Conservation (phyloP, 2,113 vertebrate genomes). For the Chaenogobius annularis region DNA sequence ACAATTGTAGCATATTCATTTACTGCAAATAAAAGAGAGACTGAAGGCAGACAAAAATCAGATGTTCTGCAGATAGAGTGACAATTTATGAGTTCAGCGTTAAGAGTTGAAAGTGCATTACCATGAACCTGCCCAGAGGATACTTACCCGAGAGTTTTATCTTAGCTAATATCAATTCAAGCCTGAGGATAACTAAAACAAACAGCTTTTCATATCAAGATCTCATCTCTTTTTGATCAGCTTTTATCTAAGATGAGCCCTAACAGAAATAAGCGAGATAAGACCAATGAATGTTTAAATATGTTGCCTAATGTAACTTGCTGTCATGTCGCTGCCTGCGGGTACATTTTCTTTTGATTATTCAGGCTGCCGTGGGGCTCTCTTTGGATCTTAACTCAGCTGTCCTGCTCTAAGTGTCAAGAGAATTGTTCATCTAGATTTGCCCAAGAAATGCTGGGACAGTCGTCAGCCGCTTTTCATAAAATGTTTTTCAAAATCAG, state of each 20-base stretch:
- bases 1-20: conserved; percentile 42
- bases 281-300: conserved; percentile 41
- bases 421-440: too few relatives aligned
- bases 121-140: conserved; percentile 13
- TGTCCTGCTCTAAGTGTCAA: too few relatives aligned
- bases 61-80: neutral
- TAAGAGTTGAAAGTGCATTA: too few relatives aligned
- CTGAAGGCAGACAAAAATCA: conserved; percentile 28
- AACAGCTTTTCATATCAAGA: neutral
- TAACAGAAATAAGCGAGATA: neutral
- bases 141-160: conserved; percentile 18
- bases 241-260: conserved; percentile 12
- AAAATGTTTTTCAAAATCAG: too few relatives aligned
- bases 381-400: neutral
- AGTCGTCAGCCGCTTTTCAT: too few relatives aligned
- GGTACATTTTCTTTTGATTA: neutral
- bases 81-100: conserved; percentile 20
- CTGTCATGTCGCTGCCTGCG: neutral
- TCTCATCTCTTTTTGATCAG: conserved; percentile 38
- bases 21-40: conserved; percentile 18
- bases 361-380: neutral
- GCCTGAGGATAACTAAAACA: conserved; percentile 19
- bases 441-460: too few relatives aligned
- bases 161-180: conserved; percentile 5
- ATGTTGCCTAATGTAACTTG: conserved; percentile 38